These are phyloP conservation scores for Aelia acuminata DNA, from an alignment of 2,888 invertebrate species.

Conservation along the genomic window DNA sequence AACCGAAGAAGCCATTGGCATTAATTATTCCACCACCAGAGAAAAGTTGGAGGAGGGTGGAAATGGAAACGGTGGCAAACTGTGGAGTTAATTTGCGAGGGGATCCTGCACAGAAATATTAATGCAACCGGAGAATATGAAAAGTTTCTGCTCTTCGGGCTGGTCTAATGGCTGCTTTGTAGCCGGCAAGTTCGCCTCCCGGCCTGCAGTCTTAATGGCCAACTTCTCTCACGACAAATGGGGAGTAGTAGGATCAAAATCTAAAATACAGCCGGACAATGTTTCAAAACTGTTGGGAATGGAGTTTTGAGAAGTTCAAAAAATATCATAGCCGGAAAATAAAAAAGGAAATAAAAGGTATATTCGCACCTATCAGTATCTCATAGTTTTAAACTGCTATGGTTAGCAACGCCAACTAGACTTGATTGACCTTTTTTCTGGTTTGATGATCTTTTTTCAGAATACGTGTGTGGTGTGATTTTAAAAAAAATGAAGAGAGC, in stretches of 20 bases:
- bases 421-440: too few species aligned
- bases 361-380: too few species aligned
- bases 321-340: too few species aligned
- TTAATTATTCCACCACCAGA: conserved; percentile 25
- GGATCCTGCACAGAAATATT: conserved; percentile 49
- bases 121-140: conserved; percentile 41
- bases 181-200: neutral
- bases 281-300: too few species aligned
- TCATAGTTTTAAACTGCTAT: too few species aligned
- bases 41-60: conserved; percentile 33
- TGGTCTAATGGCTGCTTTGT: conserved; percentile 24
- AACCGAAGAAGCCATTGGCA: conserved; percentile 28
- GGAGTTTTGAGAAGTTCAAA: too few species aligned
- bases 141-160: conserved; percentile 21
- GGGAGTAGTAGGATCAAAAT: neutral
- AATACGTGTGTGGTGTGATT: too few species aligned
- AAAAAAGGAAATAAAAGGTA: too few species aligned
- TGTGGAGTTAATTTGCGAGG: conserved; percentile 41
- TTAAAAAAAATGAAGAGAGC: too few species aligned
- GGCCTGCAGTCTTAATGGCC: neutral
- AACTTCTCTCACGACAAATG: neutral
- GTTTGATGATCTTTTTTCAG: too few species aligned
- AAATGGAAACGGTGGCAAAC: conserved; percentile 15
- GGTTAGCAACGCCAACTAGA: too few species aligned
- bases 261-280: neutral